Evolutionary conservation across 2,113 vertebrate genomes (phyloP), one percentile per base, ranked within the genome.

Genomic region (Oreotrochilus melanogaster): DNA sequence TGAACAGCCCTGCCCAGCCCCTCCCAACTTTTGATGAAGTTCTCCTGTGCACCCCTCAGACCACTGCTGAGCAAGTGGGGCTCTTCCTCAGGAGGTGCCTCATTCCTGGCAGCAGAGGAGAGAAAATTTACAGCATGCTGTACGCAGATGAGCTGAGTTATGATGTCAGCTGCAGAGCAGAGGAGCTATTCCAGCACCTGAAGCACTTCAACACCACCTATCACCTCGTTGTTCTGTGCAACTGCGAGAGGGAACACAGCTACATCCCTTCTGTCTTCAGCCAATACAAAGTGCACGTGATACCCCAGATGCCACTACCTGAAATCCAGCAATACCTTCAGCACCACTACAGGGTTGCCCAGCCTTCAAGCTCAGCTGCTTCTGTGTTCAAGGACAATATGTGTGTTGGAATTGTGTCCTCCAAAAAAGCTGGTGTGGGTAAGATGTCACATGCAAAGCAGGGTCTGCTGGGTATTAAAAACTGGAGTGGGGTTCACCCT

Each of bases 211-310:
- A 43, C 8, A 96, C 95, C 30, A 86, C 98, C 92, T 99, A 99
- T 88, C 97, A 76, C 48, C 97, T 99, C 6, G 94, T 99, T 67
- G 83, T 99, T 28, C 93, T 99, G 78, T 99, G 99, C 65, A 98
- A 98, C 96, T 96, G 97, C 0, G 98, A 99, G 82, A 97, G 98
- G 89, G 99, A 99, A 78, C 98, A 99, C 95, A 96, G 98, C 78
- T 99, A 99, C 95, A 96, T 99, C 64, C 99, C 99, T 7, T 99
- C 99, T 14, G 98, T 97, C 89, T 99, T 99, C 97, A 99, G 99
- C 97, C 98, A 98, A 75, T 98, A 98, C 97, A 98, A 98, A 70
- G 97, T 99, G 89, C 99, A 98, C 72, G 93, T 99, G 97, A 97
- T 98, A 33, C 99, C 99, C 11, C 98, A 98, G 89, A 97, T 97